These are phyloP conservation scores for Mesoligia furuncula DNA, from an alignment of 2,888 invertebrate genomes.

Conservation along the genomic window DNA sequence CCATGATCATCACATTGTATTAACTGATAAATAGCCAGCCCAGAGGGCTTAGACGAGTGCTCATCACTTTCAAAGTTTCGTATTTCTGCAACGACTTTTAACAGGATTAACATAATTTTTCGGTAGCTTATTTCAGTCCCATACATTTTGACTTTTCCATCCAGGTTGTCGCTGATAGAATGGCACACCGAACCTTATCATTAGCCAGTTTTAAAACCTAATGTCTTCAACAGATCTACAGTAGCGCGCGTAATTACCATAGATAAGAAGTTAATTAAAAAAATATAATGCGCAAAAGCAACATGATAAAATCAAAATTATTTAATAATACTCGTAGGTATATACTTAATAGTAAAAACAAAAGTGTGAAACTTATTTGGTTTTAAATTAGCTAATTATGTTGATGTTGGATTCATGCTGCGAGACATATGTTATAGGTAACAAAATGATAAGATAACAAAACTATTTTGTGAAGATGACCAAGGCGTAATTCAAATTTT, in stretches of 20 bases:
- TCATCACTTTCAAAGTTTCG: neutral
- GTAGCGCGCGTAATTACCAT: constrained; percentile 26
- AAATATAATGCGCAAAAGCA: constrained; percentile 58
- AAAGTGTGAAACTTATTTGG: constrained; percentile 14
- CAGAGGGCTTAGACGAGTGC: neutral
- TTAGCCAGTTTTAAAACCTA: neutral
- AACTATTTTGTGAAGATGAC: neutral
- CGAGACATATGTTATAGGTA: neutral
- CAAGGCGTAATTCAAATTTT: neutral
- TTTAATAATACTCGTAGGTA: constrained; percentile 24
- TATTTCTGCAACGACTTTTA: neutral
- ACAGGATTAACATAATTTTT: neutral
- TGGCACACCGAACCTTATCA: neutral
- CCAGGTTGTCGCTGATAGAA: too few relatives aligned
- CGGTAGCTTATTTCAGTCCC: neutral
- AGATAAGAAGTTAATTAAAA: constrained; percentile 45
- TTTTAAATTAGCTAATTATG: constrained; percentile 9
- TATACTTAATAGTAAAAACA: constrained; percentile 20
- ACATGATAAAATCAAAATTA: constrained; percentile 41
- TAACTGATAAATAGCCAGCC: neutral
- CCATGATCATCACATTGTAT: neutral
- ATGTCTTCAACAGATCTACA: neutral
- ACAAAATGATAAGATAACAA: neutral
- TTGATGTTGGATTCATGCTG: constrained; percentile 8
- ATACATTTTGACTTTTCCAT: neutral